Evolutionary conservation across 2,113 vertebrate genomes (phyloP), one percentile per base, ranked within the genome.

Genomic region (Reinhardtius hippoglossoides): DNA sequence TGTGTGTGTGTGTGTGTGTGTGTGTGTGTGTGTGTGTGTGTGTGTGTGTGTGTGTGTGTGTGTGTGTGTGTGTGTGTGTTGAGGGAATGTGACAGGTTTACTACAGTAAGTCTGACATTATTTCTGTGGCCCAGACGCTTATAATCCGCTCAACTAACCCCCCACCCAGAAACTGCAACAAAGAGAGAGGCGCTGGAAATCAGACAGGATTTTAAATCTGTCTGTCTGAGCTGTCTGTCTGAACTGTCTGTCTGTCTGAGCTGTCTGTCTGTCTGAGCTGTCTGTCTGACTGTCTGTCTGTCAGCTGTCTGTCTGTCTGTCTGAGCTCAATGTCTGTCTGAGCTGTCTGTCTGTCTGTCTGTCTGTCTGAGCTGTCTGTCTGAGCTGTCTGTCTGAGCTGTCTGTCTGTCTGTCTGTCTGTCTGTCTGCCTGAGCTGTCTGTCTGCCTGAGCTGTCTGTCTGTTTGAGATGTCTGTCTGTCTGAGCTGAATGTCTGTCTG

Each of bases 81-180:
- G 46, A 31, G 15, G 20, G 66, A 63, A 79, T 52, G 58, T 24
- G 10, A 60, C 55, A 74, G 48, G 27, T 76, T 71, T 44, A 67
- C 76, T n/a, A 70, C 37, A 48, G 62, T 44, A 18, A 62, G 56
- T 65, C 20, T 65, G 78, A 13, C 56, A 63, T 73, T 84, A 82
- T 71, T 83, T 56, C 70, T 71, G 78, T 55, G 61, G 26, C 35
- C 80, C 90, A 92, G 89, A 91, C 87, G 81, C 78, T 73, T 88
- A 75, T 92, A 92, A 93, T 92, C 91, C 78, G 80, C 86, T 90
- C 89, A 89, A 61, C 70, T 56, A n/a, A 84, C 59, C 58, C 81
- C 58, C 65, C 59, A 20, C 61, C 35, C 66, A 73, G 21, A 74
- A 90, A 85, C 64, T 80, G 76, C 79, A 84, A 90, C 88, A 90